Base-by-base conservation (phyloP, 2,888 invertebrate species). In the Melolontha melolontha region DNA sequence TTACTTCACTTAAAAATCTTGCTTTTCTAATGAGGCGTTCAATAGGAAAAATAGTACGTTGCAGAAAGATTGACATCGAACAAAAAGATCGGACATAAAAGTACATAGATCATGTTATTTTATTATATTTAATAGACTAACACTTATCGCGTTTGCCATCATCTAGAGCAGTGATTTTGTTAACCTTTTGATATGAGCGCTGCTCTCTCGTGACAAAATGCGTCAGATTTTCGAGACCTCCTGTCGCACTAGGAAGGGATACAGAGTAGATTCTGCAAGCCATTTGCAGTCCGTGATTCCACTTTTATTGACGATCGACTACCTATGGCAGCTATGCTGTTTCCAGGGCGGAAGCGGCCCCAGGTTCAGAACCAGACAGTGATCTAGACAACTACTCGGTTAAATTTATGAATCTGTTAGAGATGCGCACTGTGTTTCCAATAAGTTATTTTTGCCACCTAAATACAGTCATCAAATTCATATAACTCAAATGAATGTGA, bases 111-210 rank as follows among this genome's bases (percentile, higher is more conserved):
- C 40, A 51, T 40, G 40, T 59, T 44, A 59, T 29, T 64, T 64
- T 50, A 50, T 64, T 29, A 41, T 64, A 51, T 64, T 52, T 64
- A 64, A 64, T 55, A 57, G 49, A 66, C 66, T 55, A 66, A 66
- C 66, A 66, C 66, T 57, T 66, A 66, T 66, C 66, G 66, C 66
- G 57, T 66, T 57, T 55, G 66, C 55, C 57, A 66, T 66, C 55
- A 57, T 66, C 66, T 66, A 66, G 66, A 66, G 66, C 66, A 66
- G 66, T 66, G 57, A 66, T 54, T 29, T 34, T 57, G 55, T 66
- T 66, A 66, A 66, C 66, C 66, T 66, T 66, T 66, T 55, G 50
- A 5, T 66, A 47, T 47, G 66, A 55, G 66, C 66, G 66, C 57
- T 66, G 66, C 66, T 66, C 66, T 59, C 44, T 66, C 66, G 57